Percentiles rank a stretch among this genome's conserved stretches.
These are phyloP conservation scores for Enoplosus armatus DNA, from an alignment of 2,797 vertebrate species.

Conservation along the genomic window DNA sequence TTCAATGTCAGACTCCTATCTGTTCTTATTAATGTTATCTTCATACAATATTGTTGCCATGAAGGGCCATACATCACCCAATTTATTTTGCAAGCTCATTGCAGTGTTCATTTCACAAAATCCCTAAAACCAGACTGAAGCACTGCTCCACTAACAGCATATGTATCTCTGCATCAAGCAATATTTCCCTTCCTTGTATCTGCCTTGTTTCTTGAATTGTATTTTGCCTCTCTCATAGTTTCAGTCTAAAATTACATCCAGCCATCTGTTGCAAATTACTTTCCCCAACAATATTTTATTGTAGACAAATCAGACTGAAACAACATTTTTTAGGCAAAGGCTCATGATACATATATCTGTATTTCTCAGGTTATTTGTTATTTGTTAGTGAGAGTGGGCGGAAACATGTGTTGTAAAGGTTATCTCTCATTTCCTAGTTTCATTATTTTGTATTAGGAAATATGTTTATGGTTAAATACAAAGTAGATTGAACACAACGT, in stretches of 20 bases:
- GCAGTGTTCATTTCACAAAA: slow-evolving; percentile 16
- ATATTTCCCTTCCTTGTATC: slow-evolving; percentile 36
- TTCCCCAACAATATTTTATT: slow-evolving; percentile 56
- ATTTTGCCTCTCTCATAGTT: slow-evolving; percentile 37
- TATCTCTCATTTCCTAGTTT: slow-evolving; percentile 32
- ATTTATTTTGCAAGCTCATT: neutral
- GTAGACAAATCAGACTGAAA: slow-evolving; percentile 40
- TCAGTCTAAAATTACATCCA: slow-evolving; percentile 56
- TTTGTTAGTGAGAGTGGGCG: slow-evolving; percentile 19
- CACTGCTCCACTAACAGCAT: neutral
- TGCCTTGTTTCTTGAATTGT: slow-evolving; percentile 48
- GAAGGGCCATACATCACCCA: neutral
- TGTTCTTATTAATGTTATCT: slow-evolving; percentile 18
- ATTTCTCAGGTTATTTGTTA: slow-evolving; percentile 32
- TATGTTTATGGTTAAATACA: slow-evolving; percentile 6
- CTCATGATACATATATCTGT: slow-evolving; percentile 15
- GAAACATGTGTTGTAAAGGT: slow-evolving; percentile 14
- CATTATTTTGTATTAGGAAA: slow-evolving; percentile 24
- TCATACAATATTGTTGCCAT: slow-evolving; percentile 1
- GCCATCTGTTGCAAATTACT: slow-evolving; percentile 65
- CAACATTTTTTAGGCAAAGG: slow-evolving; percentile 27
- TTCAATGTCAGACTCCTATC: slow-evolving; percentile 6
- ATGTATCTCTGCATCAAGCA: slow-evolving; percentile 32
- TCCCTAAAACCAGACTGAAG: neutral
- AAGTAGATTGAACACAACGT: slow-evolving; percentile 22